Conservation (phyloP, 2,888 invertebrate species). For the Dicyrtomina minuta region DNA sequence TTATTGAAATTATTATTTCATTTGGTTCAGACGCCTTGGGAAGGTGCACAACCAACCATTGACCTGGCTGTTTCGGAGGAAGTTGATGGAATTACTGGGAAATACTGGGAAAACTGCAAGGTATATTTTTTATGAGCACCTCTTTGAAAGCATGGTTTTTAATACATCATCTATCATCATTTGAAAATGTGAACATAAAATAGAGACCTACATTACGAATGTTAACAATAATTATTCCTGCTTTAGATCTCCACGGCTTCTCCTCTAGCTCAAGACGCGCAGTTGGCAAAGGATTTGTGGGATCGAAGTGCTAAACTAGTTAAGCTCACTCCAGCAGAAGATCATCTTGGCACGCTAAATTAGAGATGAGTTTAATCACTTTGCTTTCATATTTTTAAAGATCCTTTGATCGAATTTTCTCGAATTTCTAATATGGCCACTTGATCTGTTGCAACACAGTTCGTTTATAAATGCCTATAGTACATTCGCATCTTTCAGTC, state of each 20-base stretch:
- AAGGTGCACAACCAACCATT: conserved; percentile 54
- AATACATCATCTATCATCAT: neutral
- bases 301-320: conserved; percentile 50
- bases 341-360: conserved; percentile 32
- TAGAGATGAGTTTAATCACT: too few relatives aligned
- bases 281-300: conserved; percentile 51
- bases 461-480: too few relatives aligned
- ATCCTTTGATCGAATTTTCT: too few relatives aligned
- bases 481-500: too few relatives aligned
- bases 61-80: conserved; percentile 54
- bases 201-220: neutral
- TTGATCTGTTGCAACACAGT: too few relatives aligned
- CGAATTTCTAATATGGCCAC: too few relatives aligned
- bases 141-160: neutral
- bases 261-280: conserved; percentile 45
- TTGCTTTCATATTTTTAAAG: too few relatives aligned
- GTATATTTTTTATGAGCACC: conserved; percentile 30
- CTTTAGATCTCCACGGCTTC: conserved; percentile 37
- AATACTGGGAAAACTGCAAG: conserved; percentile 55
- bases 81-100: conserved; percentile 52
- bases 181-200: conserved; percentile 3
- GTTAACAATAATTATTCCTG: too few relatives aligned
- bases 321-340: conserved; percentile 47
- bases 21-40: conserved; percentile 50
- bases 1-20: conserved; percentile 6